These are phyloP conservation scores for Neoitamus cyanurus DNA, from an alignment of 2,888 invertebrate genomes.

Conservation along the genomic window DNA sequence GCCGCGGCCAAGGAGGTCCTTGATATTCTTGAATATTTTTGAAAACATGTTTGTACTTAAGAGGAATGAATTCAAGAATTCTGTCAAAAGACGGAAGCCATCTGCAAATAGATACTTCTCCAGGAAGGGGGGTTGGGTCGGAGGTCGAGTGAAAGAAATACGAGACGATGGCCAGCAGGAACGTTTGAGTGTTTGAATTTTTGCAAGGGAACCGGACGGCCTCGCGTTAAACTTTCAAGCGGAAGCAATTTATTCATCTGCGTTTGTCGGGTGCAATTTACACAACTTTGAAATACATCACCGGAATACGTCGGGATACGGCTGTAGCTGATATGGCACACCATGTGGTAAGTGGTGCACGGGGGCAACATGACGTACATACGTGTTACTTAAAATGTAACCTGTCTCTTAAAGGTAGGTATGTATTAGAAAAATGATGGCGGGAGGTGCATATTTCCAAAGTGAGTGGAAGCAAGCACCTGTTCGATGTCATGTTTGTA, in stretches of 20 bases:
- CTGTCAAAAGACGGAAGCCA: not conserved
- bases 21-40: slow-evolving; percentile 5
- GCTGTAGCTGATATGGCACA: not conserved
- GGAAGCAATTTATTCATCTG: not conserved
- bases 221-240: not conserved
- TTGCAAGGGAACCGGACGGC: not conserved
- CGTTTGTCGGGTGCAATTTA: not conserved
- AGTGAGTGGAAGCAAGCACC: not conserved
- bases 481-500: not conserved
- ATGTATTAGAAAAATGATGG: not conserved
- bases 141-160: not conserved
- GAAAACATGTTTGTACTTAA: slow-evolving; percentile 5
- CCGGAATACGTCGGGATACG: not conserved
- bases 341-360: not conserved
- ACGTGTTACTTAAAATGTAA: not conserved
- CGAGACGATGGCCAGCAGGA: not conserved
- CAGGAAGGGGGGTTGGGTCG: not conserved
- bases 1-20: not conserved
- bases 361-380: not conserved
- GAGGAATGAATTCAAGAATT: not conserved
- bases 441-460: not conserved
- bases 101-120: not conserved
- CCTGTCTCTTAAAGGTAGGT: not conserved
- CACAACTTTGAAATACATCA: not conserved
- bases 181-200: not conserved